Evolutionary conservation across 2,113 vertebrate genomes (phyloP).

Genomic region (Felis chaus): DNA sequence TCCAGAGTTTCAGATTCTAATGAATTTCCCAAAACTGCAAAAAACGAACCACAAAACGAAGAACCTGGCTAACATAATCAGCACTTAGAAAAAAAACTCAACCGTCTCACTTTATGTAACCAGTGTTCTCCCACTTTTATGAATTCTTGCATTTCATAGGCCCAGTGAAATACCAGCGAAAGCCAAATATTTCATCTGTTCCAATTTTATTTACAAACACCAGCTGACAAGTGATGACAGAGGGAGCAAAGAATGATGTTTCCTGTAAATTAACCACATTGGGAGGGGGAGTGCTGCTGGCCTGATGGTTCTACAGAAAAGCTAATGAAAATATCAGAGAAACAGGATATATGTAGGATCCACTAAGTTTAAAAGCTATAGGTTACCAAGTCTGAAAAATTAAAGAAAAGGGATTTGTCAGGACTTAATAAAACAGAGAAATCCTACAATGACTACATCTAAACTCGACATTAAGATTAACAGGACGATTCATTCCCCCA

Average conservation of each 20-base stretch:
- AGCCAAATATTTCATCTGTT: slow-evolving; percentile 8
- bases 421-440: background rate
- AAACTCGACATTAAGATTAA: background rate
- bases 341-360: background rate
- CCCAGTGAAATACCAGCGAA: slow-evolving; percentile 1
- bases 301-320: background rate
- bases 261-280: background rate
- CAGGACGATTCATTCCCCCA: background rate
- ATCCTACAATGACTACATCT: background rate
- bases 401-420: background rate
- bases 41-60: slow-evolving; percentile 8
- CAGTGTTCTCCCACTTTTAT: background rate
- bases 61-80: background rate
- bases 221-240: background rate
- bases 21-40: background rate
- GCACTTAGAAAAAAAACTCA: background rate
- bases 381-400: background rate
- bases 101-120: background rate
- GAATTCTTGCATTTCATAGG: slow-evolving; percentile 20
- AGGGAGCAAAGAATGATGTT: background rate
- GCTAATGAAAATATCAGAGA: background rate
- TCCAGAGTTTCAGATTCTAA: slow-evolving; percentile 7
- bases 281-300: background rate
- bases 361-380: background rate
- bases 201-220: slow-evolving; percentile 34